These are phyloP conservation scores for Anabacerthia variegaticeps DNA, from an alignment of 2,797 vertebrate species.

Conservation along the genomic window DNA sequence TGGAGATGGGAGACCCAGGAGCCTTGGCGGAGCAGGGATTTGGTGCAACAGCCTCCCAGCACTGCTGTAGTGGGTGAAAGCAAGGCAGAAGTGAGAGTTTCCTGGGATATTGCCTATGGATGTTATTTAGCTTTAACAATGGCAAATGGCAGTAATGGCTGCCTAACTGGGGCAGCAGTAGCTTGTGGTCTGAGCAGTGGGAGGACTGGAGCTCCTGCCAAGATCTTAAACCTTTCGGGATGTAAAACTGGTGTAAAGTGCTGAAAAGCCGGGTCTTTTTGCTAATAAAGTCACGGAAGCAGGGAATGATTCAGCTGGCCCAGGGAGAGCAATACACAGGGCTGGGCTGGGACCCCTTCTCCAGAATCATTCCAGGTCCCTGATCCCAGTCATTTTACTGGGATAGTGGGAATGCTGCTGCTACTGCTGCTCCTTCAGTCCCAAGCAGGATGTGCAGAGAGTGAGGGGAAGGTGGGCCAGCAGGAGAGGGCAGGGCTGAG, in stretches of 20 bases:
- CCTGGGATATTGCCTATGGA: not conserved
- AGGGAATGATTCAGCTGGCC: not conserved
- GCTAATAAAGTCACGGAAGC: not conserved
- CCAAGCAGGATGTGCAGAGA: fast-evolving
- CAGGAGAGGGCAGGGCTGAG: not conserved
- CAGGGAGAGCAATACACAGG: not conserved
- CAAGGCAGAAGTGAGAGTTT: not conserved
- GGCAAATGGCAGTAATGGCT: not conserved
- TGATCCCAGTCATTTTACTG: not conserved
- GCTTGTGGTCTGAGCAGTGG: slow-evolving; percentile 33
- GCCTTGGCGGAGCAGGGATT: not conserved
- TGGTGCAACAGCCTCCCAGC: not conserved
- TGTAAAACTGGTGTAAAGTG: not conserved
- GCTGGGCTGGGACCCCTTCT: not conserved
- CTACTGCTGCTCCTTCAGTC: not conserved
- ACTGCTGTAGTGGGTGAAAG: not conserved
- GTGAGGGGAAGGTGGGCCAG: not conserved
- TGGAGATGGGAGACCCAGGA: fast-evolving
- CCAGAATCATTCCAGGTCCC: not conserved
- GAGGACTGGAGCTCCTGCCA: slow-evolving; percentile 42
- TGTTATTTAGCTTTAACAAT: not conserved
- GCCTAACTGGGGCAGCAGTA: slow-evolving; percentile 45
- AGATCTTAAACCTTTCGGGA: not conserved
- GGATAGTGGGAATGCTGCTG: not conserved
- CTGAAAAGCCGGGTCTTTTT: not conserved